Evolutionary conservation across 2,113 vertebrate genomes (phyloP), one percentile per base, ranked within the genome.

Genomic region (Thamnaconus septentrionalis): DNA sequence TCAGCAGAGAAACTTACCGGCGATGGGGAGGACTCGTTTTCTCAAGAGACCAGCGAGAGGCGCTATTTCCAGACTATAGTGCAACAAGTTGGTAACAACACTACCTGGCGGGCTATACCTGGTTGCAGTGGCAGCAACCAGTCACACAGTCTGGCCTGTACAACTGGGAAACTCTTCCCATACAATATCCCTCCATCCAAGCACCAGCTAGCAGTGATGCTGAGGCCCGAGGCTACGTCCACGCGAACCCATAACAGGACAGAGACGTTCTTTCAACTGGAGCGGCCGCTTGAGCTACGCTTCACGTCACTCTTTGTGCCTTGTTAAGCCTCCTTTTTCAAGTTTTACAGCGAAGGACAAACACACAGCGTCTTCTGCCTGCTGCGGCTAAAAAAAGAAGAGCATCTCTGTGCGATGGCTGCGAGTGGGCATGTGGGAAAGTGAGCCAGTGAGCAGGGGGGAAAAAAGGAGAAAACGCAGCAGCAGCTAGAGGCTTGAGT

Each of bases 371-470:
- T n/a, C 6, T 50, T 80, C 87, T 76, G 74, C 71, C 4, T 47
- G 58, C 75, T 63, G 67, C 60, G 18, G 79, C 61, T 74, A 67
- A 71, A 66, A 73, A 80, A 78, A 77, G 80, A 66, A 63, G 80
- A 85, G 82, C 71, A 76, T 75, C 73, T 85, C 86, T 83, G 66
- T 82, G 75, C 71, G 73, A 67, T 83, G 81, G 84, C 64, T 61
- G 82, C 64, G 73, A 66, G 55, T 70, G 78, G 84, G 80, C 52
- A 64, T 66, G 69, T 79, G 75, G 71, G 71, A 73, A 54, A 45
- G 49, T 4, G 60, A 71, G 65, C 61, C 65, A 62, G 61, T 4
- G 61, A 81, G 48, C n/a, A 50, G 5, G n/a, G 9, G 48, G 48
- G 10, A 11, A 11, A n/a, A 7, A n/a, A n/a, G n/a, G 71, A 58